Base-by-base conservation (phyloP, 2,888 invertebrate genomes). In the Calameuta filiformis region DNA sequence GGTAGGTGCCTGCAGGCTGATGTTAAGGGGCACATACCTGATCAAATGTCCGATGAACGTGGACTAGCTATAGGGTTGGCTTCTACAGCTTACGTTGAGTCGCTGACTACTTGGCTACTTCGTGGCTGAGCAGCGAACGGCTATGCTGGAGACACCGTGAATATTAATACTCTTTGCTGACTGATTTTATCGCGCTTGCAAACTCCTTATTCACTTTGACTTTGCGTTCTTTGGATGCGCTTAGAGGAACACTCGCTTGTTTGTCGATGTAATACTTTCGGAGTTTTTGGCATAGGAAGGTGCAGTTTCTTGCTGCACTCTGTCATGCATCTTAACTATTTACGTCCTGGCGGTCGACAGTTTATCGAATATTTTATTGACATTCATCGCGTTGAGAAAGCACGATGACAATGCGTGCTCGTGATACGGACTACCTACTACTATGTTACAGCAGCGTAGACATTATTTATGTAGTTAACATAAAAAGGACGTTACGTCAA, bases 141-240 rank as follows among this genome's bases (percentile, higher is more conserved):
- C 23, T 23, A 1, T 23, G 56, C 23, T 73, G 76, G n/a, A 76
- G 84, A 84, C 87, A 87, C 86, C 79, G 86, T 88, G 89, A 89
- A 89, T 89, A 89, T 89, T 89, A 89, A 89, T 89, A 89, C 86
- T 83, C 85, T 85, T 85, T 83, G 86, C 83, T 84, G 86, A 83
- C 81, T 85, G 89, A 89, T 89, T 83, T 89, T 89, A 89, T 89
- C 89, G 85, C 87, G 83, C 79, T 81, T 81, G 82, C 56, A 56
- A 56, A 56, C 56, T 56, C 56, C 56, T 56, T 56, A 35, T 35
- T 40, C 69, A 73, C 77, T 80, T 56, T 73, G 40, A 35, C 78
- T 76, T 77, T 12, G 73, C 71, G 34, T 37, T 68, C 77, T 77
- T 68, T 69, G 34, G 35, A 35, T 74, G 68, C 34, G 68, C 73